These are phyloP conservation scores for Charadrius vociferus DNA, from an alignment of 2,113 vertebrate species.

Conservation along the genomic window DNA sequence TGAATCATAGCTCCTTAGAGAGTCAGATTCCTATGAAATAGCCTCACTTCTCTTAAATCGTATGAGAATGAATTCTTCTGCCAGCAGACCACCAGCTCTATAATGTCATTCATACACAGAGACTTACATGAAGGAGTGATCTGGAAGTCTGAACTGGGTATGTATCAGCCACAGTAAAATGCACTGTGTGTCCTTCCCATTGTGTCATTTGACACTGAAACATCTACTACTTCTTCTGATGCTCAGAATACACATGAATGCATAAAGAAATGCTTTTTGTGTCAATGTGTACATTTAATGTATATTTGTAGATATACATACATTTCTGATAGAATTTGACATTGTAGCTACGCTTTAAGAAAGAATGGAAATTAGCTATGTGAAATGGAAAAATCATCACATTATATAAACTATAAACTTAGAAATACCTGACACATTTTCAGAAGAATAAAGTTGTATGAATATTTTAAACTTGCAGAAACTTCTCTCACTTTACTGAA, in stretches of 20 bases:
- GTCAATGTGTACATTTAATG: not conserved
- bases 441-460: not conserved
- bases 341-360: not conserved
- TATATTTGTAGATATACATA: not conserved
- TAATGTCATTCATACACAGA: not conserved
- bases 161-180: not conserved
- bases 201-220: not conserved
- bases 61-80: not conserved
- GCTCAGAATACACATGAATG: not conserved
- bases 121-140: not conserved
- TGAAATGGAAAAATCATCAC: not conserved
- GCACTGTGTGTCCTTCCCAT: not conserved
- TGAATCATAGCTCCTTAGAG: not conserved
- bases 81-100: not conserved
- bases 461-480: not conserved
- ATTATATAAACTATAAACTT: not conserved
- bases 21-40: not conserved
- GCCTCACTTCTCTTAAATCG: not conserved
- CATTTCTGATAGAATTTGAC: not conserved
- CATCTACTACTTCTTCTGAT: not conserved
- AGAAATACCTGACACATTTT: not conserved
- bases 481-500: not conserved
- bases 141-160: not conserved
- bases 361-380: not conserved
- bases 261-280: not conserved